A percentile compares a stretch with the other conserved stretches of the same genome.
phyloP scores from a whole-genome alignment of 2,888 invertebrate species.

The Eristalis tenax region DNA sequence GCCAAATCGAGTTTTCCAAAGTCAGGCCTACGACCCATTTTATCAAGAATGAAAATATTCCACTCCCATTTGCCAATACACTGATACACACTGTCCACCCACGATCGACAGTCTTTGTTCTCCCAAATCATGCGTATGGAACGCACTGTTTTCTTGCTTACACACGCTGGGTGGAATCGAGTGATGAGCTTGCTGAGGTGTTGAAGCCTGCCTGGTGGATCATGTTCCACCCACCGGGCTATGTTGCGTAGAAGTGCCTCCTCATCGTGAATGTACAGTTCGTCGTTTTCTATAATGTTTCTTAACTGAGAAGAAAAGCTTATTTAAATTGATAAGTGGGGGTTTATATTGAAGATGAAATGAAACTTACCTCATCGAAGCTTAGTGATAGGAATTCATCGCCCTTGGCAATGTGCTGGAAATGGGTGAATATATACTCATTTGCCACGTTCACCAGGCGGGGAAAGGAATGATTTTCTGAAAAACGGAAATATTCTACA shows the following conservation, averaged over 20 bases:
- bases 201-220: conserved; percentile 68
- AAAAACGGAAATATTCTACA: not conserved
- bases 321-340: not conserved
- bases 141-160: conserved; percentile 73
- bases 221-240: conserved; percentile 74
- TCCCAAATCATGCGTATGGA: conserved; percentile 72
- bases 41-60: conserved; percentile 76
- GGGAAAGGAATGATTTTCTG: conserved; percentile 74
- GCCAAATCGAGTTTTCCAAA: conserved; percentile 73
- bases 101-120: conserved; percentile 71
- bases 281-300: conserved; percentile 73
- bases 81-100: conserved; percentile 73
- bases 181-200: conserved; percentile 72
- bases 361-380: conserved; percentile 74
- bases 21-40: conserved; percentile 75
- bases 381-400: conserved; percentile 75
- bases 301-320: conserved; percentile 63
- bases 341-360: not conserved
- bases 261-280: conserved; percentile 75
- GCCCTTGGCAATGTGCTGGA: conserved; percentile 74
- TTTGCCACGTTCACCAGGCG: conserved; percentile 73
- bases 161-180: conserved; percentile 75
- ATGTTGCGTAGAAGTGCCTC: conserved; percentile 74
- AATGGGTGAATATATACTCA: conserved; percentile 74
- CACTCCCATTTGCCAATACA: conserved; percentile 73